Percentiles rank a stretch among this genome's conserved stretches.
Conservation (phyloP, 2,888 invertebrate species). For the Rhagophthalmus giganteus region DNA sequence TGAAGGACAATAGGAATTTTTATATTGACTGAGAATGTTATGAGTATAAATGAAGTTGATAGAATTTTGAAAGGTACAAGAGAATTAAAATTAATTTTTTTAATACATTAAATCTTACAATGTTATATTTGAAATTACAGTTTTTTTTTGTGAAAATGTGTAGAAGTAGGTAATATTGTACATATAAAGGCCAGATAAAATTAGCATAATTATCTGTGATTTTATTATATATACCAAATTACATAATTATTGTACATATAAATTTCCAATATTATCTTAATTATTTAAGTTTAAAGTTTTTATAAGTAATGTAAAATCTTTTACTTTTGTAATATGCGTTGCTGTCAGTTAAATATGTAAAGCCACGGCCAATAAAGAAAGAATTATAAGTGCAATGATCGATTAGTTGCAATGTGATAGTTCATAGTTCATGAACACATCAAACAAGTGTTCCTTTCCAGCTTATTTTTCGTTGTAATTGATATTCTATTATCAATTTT, state of each 20-base stretch:
- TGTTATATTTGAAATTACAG: slow-evolving; percentile 16
- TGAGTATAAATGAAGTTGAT: slow-evolving; percentile 9
- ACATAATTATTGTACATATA: slow-evolving; percentile 39
- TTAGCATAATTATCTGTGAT: slow-evolving; percentile 54
- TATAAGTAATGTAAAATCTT: slow-evolving; percentile 48
- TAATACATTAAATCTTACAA: no score
- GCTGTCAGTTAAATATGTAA: slow-evolving; percentile 47
- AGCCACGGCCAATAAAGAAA: slow-evolving; percentile 46
- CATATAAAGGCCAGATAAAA: slow-evolving; percentile 50
- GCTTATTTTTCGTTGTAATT: no score
- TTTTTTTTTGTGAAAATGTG: slow-evolving; percentile 18
- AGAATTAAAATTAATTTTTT: no score
- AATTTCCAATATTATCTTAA: slow-evolving; percentile 37
- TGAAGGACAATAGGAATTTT: slow-evolving; percentile 26
- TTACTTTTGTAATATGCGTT: slow-evolving; percentile 51
- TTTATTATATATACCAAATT: slow-evolving; percentile 49
- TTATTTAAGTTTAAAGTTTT: slow-evolving; percentile 50
- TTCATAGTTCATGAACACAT: no score
- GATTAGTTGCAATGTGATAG: no score
- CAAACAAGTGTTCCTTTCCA: no score
- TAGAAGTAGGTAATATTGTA: slow-evolving; percentile 30
- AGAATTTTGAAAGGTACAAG: no score
- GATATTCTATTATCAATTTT: no score
- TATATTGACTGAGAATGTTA: slow-evolving; percentile 12
- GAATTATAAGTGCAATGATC: no score